Conservation (phyloP, 23 tunicate species). For the Trididemnum nubilum region DNA sequence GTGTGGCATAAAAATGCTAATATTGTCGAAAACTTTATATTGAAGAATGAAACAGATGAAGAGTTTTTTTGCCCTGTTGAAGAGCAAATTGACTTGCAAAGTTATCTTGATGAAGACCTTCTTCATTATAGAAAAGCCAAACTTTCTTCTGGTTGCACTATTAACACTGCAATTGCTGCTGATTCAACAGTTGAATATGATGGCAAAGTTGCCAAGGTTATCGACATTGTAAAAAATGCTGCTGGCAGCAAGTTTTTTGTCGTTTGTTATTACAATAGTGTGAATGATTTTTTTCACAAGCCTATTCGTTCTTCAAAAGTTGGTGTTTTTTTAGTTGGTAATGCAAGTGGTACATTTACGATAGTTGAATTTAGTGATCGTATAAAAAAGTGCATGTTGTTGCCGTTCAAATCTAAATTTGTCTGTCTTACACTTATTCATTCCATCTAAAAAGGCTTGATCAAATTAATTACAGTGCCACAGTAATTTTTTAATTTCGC, state of each 20-base stretch:
- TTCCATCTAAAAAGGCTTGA: background rate
- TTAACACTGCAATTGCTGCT: background rate
- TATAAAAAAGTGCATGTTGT: constrained; percentile 11
- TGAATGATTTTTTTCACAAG: constrained; percentile 5
- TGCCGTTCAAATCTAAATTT: constrained; percentile 11
- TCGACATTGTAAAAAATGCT: constrained; percentile 4
- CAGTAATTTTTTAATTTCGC: too few relatives aligned
- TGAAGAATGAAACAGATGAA: background rate
- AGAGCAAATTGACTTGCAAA: background rate
- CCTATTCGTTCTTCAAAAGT: constrained; percentile 8
- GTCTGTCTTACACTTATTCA: background rate
- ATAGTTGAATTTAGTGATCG: background rate
- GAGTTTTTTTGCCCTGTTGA: background rate
- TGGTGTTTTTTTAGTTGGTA: background rate
- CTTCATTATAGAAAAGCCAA: constrained; percentile 3
- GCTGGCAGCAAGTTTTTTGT: background rate
- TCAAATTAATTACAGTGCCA: too few relatives aligned
- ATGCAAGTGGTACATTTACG: background rate
- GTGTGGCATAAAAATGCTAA: constrained; percentile 24
- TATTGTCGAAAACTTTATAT: background rate
- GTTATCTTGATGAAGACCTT: background rate
- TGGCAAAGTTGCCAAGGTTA: background rate
- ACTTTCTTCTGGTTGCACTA: constrained; percentile 14
- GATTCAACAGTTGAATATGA: constrained; percentile 7
- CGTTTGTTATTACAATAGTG: background rate